Evolutionary conservation across 2,888 invertebrate species (phyloP).

Genomic region (Orthosia cruda): DNA sequence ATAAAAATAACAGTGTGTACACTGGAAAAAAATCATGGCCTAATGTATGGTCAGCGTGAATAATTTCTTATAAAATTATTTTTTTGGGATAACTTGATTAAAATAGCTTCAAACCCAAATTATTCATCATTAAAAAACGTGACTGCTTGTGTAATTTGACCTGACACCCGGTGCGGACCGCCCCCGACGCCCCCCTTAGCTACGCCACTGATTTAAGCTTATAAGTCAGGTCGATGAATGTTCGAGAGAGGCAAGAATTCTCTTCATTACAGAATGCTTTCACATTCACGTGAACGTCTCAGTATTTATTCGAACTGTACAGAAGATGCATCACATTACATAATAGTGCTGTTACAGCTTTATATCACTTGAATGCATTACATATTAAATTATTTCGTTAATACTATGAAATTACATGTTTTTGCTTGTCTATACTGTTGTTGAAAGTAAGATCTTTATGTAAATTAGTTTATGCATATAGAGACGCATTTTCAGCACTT

Average conservation of each 20-base stretch:
- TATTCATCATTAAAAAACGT: too few species aligned
- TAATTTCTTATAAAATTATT: too few species aligned
- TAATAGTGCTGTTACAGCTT: slow-evolving; percentile 27
- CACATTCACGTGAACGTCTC: slow-evolving; percentile 39
- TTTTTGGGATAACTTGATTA: too few species aligned
- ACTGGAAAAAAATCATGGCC: too few species aligned
- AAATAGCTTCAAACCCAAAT: too few species aligned
- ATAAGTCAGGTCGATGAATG: not conserved
- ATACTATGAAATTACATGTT: slow-evolving; percentile 33
- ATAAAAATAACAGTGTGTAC: too few species aligned
- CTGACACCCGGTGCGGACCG: too few species aligned
- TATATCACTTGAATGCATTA: slow-evolving; percentile 45
- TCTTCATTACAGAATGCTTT: slow-evolving; percentile 44
- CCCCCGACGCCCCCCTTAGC: too few species aligned
- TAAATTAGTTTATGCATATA: not conserved
- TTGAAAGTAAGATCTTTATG: slow-evolving; percentile 29
- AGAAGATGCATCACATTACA: slow-evolving; percentile 46
- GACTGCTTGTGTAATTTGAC: too few species aligned
- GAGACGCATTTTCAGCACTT: not conserved
- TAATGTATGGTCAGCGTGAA: too few species aligned
- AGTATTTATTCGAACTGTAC: slow-evolving; percentile 13
- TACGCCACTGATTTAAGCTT: too few species aligned
- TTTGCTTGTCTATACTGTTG: slow-evolving; percentile 19
- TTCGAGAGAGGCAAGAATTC: slow-evolving; percentile 16
- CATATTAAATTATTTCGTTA: slow-evolving; percentile 50